Evolutionary conservation across 2,113 vertebrate genomes (phyloP).

Genomic region (Tychaedon coryphoeus): DNA sequence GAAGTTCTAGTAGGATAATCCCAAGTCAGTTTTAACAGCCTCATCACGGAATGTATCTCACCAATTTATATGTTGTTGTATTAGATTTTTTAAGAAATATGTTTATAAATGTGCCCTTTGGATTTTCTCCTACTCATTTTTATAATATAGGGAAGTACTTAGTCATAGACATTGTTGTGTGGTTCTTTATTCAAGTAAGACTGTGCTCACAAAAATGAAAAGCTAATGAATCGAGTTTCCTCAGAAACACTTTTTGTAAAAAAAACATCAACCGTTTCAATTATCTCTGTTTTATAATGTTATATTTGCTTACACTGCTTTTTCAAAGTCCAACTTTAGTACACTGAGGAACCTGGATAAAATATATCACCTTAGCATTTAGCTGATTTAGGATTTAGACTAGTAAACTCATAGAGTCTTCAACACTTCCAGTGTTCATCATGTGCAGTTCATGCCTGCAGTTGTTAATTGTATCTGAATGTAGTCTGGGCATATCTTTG

Average conservation of each 20-base stretch:
- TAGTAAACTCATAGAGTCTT: neutral
- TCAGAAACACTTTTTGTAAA: neutral
- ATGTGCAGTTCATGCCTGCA: neutral
- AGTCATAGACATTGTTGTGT: neutral
- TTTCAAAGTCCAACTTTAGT: neutral
- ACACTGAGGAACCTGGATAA: neutral
- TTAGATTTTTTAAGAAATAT: neutral
- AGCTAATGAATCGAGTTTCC: neutral
- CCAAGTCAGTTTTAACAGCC: neutral
- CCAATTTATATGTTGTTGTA: neutral
- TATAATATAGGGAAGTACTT: neutral
- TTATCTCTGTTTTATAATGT: neutral
- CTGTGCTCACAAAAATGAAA: neutral
- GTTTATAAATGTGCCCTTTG: neutral
- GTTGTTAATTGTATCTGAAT: neutral
- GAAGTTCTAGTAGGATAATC: neutral
- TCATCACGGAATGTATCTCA: neutral
- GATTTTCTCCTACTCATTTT: neutral
- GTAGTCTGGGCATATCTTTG: neutral
- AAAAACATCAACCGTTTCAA: neutral
- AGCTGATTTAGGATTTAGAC: neutral
- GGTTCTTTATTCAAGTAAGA: neutral
- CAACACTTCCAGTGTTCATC: neutral
- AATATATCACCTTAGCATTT: neutral
- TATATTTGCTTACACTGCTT: rapidly evolving